A percentile compares a stretch with the other conserved stretches of the same genome.
Conservation (phyloP, 1,140 invertebrate genomes). For the Diabrotica virgifera region DNA sequence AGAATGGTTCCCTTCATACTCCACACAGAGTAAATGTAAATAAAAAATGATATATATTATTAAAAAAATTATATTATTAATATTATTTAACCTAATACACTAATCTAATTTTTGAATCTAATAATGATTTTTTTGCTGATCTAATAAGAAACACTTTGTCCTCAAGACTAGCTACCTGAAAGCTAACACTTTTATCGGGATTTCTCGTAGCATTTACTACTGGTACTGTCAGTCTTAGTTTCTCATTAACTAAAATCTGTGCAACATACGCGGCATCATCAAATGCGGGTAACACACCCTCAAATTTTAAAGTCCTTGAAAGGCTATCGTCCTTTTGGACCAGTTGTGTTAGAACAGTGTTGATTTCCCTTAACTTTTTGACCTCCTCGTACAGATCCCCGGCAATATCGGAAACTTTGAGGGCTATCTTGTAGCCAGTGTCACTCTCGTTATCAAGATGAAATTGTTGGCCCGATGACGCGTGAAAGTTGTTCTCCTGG, state of each 20-base stretch:
- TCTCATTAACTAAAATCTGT: conserved; percentile 21
- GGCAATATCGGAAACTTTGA: conserved; percentile 11
- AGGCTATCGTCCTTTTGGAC: conserved; percentile 11
- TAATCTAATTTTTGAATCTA: conserved; percentile 19
- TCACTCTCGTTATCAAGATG: background rate
- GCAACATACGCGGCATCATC: conserved; percentile 10
- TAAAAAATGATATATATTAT: no score
- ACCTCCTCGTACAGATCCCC: background rate
- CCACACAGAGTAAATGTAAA: no score
- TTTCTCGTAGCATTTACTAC: conserved; percentile 23
- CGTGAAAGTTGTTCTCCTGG: background rate
- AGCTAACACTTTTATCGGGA: conserved; percentile 27
- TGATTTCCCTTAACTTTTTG: conserved; percentile 14
- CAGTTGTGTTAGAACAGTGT: conserved; percentile 15
- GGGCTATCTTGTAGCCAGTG: conserved; percentile 13
- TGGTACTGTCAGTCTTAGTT: conserved; percentile 20
- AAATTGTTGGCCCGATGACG: background rate
- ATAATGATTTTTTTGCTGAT: conserved; percentile 24
- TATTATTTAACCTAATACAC: conserved; percentile 1
- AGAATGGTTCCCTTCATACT: no score
- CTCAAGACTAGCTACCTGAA: conserved; percentile 25
- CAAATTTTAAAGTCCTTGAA: conserved; percentile 11
- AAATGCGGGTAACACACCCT: conserved; percentile 15
- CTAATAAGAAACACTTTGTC: conserved; percentile 31
- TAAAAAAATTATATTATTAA: no score